These are phyloP conservation scores for Morus bassanus DNA, from an alignment of 2,797 vertebrate species.

Conservation along the genomic window DNA sequence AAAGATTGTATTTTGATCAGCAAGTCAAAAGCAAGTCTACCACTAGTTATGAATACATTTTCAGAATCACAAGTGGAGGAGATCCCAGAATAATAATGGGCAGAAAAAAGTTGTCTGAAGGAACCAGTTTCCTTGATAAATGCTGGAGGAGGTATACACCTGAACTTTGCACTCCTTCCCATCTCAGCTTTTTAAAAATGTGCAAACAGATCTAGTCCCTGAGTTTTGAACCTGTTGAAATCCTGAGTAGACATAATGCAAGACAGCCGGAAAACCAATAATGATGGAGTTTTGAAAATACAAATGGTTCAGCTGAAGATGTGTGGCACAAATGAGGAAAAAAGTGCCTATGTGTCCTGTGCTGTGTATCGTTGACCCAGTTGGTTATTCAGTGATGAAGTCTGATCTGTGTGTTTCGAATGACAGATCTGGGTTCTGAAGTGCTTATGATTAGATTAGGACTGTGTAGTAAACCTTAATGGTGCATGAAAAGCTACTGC, in stretches of 20 bases:
- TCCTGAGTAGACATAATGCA: neutral
- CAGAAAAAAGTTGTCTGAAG: slow-evolving; percentile 32
- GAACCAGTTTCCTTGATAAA: neutral
- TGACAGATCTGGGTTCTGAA: slow-evolving; percentile 63
- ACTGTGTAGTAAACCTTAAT: slow-evolving; percentile 54
- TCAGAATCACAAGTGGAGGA: slow-evolving; percentile 12
- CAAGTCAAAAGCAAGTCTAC: slow-evolving; percentile 49
- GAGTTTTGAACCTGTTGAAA: slow-evolving; percentile 12
- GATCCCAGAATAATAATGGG: slow-evolving; percentile 38
- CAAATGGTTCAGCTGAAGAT: neutral
- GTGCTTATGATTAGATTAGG: slow-evolving; percentile 62
- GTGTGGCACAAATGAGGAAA: neutral
- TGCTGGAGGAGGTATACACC: neutral
- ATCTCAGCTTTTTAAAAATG: slow-evolving; percentile 4
- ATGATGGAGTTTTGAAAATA: neutral
- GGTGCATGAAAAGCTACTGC: slow-evolving; percentile 53
- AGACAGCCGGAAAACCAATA: neutral
- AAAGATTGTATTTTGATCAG: slow-evolving; percentile 62
- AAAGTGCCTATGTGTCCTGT: neutral
- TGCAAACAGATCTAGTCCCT: neutral
- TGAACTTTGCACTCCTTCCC: neutral
- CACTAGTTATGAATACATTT: slow-evolving; percentile 46
- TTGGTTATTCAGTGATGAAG: slow-evolving; percentile 45
- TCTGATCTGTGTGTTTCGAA: neutral
- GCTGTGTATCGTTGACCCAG: neutral